phyloP scores from a whole-genome alignment of 2,113 vertebrate species.

The Zosterops lateralis region DNA sequence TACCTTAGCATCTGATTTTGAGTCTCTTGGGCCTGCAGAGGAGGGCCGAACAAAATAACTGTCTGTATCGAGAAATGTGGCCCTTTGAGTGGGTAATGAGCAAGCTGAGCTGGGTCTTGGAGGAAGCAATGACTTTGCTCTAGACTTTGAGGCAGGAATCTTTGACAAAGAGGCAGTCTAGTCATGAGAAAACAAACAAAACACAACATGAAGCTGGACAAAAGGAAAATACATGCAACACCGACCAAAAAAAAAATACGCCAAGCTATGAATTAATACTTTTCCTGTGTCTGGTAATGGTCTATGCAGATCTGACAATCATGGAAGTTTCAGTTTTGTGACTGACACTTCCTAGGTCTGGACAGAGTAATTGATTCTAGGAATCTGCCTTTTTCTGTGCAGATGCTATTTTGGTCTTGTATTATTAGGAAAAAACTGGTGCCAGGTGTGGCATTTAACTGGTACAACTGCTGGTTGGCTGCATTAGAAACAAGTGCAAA shows the following conservation, averaged over 20 bases:
- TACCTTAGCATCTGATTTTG: constrained; percentile 82
- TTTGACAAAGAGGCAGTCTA: constrained; percentile 88
- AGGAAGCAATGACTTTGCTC: constrained; percentile 73
- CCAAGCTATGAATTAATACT: neutral
- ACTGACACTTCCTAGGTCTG: neutral
- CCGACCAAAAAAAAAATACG: neutral
- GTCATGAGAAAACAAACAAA: constrained; percentile 77
- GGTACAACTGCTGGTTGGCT: neutral
- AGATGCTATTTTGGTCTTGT: neutral
- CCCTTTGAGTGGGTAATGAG: constrained; percentile 75
- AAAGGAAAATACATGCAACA: constrained; percentile 57
- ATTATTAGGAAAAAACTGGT: neutral
- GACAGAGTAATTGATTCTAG: neutral
- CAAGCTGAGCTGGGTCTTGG: constrained; percentile 81
- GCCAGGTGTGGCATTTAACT: neutral
- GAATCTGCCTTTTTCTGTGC: neutral
- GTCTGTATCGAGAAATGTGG: constrained; percentile 75
- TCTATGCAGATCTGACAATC: neutral
- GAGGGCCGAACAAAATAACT: constrained; percentile 75
- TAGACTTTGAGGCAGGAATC: constrained; percentile 86
- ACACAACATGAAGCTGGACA: constrained; percentile 69
- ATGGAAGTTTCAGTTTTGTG: neutral
- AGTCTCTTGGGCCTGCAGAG: constrained; percentile 75
- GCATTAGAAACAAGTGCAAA: neutral
- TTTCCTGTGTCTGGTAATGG: neutral